A percentile compares a stretch with the other conserved stretches of the same genome.
Conservation (phyloP, 2,113 vertebrate species). For the Amazona vittata region DNA sequence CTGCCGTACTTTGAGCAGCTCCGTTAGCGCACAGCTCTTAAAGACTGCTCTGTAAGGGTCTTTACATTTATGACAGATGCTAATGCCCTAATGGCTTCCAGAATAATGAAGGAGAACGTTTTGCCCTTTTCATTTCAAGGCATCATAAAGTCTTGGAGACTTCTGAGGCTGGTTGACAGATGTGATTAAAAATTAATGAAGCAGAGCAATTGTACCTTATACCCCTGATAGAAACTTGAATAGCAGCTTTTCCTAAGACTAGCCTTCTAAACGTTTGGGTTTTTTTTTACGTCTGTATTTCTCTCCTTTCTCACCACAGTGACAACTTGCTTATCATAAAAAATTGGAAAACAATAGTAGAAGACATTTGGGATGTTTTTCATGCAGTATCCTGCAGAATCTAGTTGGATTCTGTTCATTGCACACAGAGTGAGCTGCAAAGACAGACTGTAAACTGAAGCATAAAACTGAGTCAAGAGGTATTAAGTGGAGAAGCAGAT, state of each 20-base stretch:
- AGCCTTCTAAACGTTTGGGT: background rate
- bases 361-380: background rate
- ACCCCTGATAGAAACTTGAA: background rate
- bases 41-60: background rate
- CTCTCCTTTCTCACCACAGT: background rate
- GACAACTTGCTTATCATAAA: background rate
- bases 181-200: conserved; percentile 22
- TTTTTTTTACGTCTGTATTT: background rate
- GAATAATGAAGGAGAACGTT: background rate
- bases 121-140: background rate
- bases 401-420: background rate
- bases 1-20: background rate
- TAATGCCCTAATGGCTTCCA: background rate
- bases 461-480: background rate
- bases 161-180: background rate
- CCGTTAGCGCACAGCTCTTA: background rate
- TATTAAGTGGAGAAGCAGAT: background rate
- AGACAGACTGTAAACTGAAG: background rate
- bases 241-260: background rate
- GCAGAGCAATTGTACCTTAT: background rate
- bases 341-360: background rate
- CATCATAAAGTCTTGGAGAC: background rate
- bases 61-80: background rate
- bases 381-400: background rate
- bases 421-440: background rate